Conservation (phyloP, 2,113 vertebrate genomes). For the Actenoides lindsayi region DNA sequence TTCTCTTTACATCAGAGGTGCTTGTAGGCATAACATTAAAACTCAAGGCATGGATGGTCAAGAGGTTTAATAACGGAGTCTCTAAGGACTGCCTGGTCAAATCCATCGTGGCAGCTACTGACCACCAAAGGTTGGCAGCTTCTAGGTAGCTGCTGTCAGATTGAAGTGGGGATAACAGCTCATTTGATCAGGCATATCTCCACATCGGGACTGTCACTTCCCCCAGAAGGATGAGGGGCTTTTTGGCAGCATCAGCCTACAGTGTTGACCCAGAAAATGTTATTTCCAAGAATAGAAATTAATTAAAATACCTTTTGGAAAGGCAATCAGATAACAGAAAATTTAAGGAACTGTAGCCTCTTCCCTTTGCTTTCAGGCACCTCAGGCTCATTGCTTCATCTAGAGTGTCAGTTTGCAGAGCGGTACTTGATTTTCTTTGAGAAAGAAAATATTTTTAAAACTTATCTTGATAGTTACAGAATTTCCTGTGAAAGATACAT, state of each 20-base stretch:
- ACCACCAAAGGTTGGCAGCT: background rate
- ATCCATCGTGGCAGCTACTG: background rate
- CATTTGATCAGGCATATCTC: background rate
- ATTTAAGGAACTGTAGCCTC: background rate
- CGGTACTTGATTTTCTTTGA: background rate
- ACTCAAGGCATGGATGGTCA: background rate
- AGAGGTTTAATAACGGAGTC: background rate
- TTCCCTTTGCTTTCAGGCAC: background rate
- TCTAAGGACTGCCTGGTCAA: background rate
- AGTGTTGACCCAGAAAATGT: background rate
- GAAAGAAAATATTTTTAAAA: constrained; percentile 48
- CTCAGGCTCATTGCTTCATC: constrained; percentile 4
- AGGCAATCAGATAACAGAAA: background rate
- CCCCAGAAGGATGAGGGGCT: background rate
- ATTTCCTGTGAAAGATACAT: constrained; percentile 58
- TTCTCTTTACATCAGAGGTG: background rate
- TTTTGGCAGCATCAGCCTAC: background rate
- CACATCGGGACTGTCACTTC: background rate
- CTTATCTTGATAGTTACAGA: constrained; percentile 63
- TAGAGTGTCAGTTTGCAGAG: constrained; percentile 12
- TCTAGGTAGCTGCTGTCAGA: background rate
- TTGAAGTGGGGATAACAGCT: background rate
- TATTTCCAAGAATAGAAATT: constrained; percentile 1
- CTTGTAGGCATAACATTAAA: background rate
- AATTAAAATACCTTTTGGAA: constrained; percentile 20